Conservation (phyloP, 1,140 invertebrate species). For the Pseudoatta argentina region DNA sequence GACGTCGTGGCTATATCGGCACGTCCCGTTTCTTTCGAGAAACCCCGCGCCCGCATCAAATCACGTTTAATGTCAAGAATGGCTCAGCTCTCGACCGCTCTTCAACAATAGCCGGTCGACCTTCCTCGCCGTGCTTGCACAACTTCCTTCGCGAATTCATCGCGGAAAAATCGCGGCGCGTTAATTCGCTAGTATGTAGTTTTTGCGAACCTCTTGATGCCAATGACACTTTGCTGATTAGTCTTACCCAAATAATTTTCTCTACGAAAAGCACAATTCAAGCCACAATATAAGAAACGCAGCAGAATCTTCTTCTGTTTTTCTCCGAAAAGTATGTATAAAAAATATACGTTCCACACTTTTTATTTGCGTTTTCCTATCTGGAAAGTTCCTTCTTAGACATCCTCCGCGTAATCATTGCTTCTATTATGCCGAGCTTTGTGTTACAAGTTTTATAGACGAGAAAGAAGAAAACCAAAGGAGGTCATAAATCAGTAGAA, state of each 20-base stretch:
- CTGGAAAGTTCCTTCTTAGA: neutral
- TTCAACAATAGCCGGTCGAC: slow-evolving; percentile 11
- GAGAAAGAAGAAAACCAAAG: neutral
- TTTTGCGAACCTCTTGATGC: neutral
- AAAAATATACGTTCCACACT: neutral
- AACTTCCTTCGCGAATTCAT: slow-evolving; percentile 27
- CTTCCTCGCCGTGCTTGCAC: slow-evolving; percentile 8
- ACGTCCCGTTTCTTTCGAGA: slow-evolving; percentile 50
- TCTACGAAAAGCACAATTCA: neutral
- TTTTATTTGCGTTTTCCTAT: neutral
- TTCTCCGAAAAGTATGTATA: neutral
- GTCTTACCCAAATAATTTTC: neutral
- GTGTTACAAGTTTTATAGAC: neutral
- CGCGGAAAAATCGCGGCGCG: slow-evolving; percentile 1
- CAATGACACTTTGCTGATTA: neutral
- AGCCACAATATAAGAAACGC: neutral
- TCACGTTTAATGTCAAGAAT: slow-evolving; percentile 56
- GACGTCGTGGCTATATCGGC: slow-evolving; percentile 32
- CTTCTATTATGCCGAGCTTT: slow-evolving; percentile 1
- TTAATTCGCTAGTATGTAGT: neutral
- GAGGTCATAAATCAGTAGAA: slow-evolving; percentile 31
- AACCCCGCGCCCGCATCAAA: slow-evolving; percentile 14
- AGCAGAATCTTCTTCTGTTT: neutral
- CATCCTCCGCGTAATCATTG: slow-evolving; percentile 15
- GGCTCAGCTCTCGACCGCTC: slow-evolving; percentile 33